phyloP scores from a whole-genome alignment of 2,888 invertebrate genomes.

The Cheilosia pagana region DNA sequence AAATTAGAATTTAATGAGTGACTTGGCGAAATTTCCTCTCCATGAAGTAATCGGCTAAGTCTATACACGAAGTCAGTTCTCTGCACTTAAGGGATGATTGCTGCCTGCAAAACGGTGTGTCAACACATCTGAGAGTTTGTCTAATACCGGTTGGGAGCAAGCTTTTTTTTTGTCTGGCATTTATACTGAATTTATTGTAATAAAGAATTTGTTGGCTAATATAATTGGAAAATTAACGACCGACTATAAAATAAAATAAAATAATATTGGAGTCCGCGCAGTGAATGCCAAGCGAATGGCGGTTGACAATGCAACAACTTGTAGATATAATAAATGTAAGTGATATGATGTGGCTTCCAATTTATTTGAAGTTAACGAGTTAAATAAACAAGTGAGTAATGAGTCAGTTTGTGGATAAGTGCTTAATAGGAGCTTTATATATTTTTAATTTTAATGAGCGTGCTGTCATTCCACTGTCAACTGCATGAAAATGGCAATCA shows the following conservation, averaged over 20 bases:
- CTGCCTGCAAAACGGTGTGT: neutral
- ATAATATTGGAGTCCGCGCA: neutral
- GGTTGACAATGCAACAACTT: neutral
- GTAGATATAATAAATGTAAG: neutral
- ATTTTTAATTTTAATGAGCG: neutral
- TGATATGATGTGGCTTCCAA: neutral
- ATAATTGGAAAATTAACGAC: constrained; percentile 7
- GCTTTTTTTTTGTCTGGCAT: neutral
- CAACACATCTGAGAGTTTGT: neutral
- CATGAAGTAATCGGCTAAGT: constrained; percentile 52
- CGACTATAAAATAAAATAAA: neutral
- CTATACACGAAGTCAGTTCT: constrained; percentile 4
- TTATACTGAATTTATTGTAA: neutral
- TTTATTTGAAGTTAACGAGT: constrained; percentile 22
- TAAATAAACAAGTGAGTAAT: constrained; percentile 3
- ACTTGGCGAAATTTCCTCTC: constrained; percentile 54
- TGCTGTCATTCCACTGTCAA: neutral
- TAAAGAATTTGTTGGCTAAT: constrained; percentile 10
- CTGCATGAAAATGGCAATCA: no score
- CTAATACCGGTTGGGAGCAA: constrained; percentile 8
- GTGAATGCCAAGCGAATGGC: constrained; percentile 3
- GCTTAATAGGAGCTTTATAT: neutral
- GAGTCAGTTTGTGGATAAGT: constrained; percentile 4
- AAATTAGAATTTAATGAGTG: constrained; percentile 73
- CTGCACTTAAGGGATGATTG: constrained; percentile 30